Evolutionary conservation across 2,113 vertebrate species (phyloP).

Genomic region (Pteruthius melanotis): DNA sequence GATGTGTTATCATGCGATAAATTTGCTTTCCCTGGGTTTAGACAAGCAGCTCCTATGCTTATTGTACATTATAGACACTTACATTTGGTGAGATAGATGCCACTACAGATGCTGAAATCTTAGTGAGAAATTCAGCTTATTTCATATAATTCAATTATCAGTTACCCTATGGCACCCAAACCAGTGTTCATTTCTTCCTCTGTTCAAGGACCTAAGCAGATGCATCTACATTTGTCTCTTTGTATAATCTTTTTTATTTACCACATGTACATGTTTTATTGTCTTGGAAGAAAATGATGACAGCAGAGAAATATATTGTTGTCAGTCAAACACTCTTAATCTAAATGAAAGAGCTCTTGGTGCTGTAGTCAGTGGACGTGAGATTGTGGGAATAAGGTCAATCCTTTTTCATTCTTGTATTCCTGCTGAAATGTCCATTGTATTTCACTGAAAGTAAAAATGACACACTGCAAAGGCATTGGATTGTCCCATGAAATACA

Average conservation of each 20-base stretch:
- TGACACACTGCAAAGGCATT: slow-evolving; percentile 1
- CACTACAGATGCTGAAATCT: background rate
- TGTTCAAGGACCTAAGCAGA: background rate
- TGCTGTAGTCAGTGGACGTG: background rate
- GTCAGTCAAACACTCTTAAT: slow-evolving; percentile 34
- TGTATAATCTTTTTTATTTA: slow-evolving; percentile 18
- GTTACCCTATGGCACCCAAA: background rate
- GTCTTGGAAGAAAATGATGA: slow-evolving; percentile 3
- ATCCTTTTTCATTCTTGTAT: slow-evolving; percentile 23
- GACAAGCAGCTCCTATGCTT: background rate
- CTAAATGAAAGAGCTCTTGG: slow-evolving; percentile 30
- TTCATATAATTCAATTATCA: background rate
- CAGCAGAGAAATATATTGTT: slow-evolving; percentile 11
- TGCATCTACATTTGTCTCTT: background rate
- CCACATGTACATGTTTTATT: slow-evolving; percentile 13
- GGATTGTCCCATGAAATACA: slow-evolving; percentile 16
- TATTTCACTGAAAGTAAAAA: slow-evolving; percentile 47
- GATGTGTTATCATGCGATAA: background rate
- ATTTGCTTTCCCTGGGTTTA: background rate
- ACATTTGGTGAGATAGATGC: background rate
- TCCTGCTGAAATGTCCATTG: slow-evolving; percentile 50
- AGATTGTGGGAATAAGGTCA: slow-evolving; percentile 26
- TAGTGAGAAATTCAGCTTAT: background rate
- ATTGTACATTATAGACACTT: background rate
- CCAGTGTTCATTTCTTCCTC: background rate